Base-by-base conservation (phyloP, 2,113 vertebrate genomes). In the Melanotaenia duboulayi region DNA sequence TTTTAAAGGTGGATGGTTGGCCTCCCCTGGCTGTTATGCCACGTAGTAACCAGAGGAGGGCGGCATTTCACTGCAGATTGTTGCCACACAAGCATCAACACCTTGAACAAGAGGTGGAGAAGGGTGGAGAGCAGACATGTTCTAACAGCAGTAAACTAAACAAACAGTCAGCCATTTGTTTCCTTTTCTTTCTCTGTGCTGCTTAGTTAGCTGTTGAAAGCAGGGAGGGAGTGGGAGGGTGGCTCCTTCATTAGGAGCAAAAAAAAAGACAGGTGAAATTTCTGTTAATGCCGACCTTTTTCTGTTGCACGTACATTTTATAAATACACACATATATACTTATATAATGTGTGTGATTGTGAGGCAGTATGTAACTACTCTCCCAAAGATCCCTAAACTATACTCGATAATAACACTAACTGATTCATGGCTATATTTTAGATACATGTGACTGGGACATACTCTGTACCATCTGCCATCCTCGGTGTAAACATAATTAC, bases 21-120 rank as follows among this genome's bases (percentile, higher is more conserved):
- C 32, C 32, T 9, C 32, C 8, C 7, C 32, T 35, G 4, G 32
- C 7, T 35, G 32, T 35, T 35, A 48, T 7, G 44, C 19, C 19
- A 16, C 8, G 1, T 20, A 11, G 65, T 74, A 58, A 70, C 83
- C 91, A 92, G 79, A 84, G 85, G 92, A 87, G 82, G 90, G 82
- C 91, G 78, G 65, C 67, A 76, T 83, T 82, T 80, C 71, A 81
- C 80, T 89, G 71, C 76, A 68, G 56, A 72, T 74, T 81, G 70
- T 80, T 67, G 70, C 80, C 83, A 80, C 72, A 69, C 80, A 37
- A 20, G 79, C 55, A 39, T 65, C 75, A 71, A 76, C 78, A 83
- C 75, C 74, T 62, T 74, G 32, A 50, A 76, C 67, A 78, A 24
- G 56, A 66, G 46, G 25, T 52, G 49, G 62, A 57, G 40, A 71